A percentile compares a stretch with the other conserved stretches of the same genome.
These are phyloP conservation scores for Damaliscus lunatus DNA, from an alignment of 2,113 vertebrate species.

Conservation along the genomic window DNA sequence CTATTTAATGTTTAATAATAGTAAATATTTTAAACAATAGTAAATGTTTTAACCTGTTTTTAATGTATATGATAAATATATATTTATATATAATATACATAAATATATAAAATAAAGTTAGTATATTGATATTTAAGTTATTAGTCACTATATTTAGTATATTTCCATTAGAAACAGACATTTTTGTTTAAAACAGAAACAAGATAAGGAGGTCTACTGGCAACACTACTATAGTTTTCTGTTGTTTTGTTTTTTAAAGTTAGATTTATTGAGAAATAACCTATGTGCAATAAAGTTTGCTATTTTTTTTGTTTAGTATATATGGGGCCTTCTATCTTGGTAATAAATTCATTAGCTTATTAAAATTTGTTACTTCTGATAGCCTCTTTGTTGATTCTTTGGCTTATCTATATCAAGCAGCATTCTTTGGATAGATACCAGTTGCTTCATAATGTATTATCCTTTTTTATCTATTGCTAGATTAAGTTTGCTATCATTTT, in stretches of 20 bases:
- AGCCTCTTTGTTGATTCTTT: neutral
- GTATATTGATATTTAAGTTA: too few species aligned
- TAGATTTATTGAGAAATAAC: neutral
- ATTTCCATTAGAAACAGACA: neutral
- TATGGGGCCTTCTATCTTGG: neutral
- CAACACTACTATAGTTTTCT: neutral
- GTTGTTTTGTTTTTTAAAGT: neutral
- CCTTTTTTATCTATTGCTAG: neutral
- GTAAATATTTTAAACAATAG: too few species aligned
- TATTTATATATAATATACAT: too few species aligned
- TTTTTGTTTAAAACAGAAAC: neutral
- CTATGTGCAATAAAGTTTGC: neutral
- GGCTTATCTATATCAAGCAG: neutral
- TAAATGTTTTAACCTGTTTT: too few species aligned
- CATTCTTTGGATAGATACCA: neutral
- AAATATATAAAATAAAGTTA: too few species aligned
- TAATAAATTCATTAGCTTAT: neutral
- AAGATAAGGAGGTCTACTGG: neutral
- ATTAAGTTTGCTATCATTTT: neutral
- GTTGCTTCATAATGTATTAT: neutral
- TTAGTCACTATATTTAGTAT: neutral
- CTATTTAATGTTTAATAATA: too few species aligned
- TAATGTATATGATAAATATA: too few species aligned
- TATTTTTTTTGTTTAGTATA: neutral
- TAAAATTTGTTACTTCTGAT: neutral